Evolutionary conservation across 2,888 invertebrate species (phyloP), one percentile per base, ranked within the genome.

Genomic region (Agrilus cyanescens): DNA sequence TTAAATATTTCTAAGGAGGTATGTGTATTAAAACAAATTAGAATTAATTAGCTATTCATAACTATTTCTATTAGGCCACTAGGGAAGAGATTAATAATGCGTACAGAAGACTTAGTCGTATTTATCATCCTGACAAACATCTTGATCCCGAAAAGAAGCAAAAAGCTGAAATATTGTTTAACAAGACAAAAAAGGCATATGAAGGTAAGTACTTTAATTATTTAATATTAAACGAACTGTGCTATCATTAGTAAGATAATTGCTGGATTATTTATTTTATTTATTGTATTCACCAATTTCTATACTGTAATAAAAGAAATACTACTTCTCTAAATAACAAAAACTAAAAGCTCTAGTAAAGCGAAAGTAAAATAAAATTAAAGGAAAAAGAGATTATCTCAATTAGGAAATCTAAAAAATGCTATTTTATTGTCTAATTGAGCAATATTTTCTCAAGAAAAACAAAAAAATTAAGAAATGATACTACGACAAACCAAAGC

Each of bases 81-180:
- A 70, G 72, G 38, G 95, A 96, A 51, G 95, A 97, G 67, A 95
- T 98, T 52, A 90, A 81, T 58, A 83, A 84, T 70, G 88, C 96
- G 2, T 98, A 95, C 64, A 78, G 95, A 47, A 79, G 86, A 41
- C 78, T 94, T 43, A 95, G 95, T 54, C 80, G 85, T 50, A 79
- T 93, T 55, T 97, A 94, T 61, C 98, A 98, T 66, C 97, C 98
- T 0, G 97, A 98, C 61, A 95, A 96, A 67, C 96, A 98, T 68
- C 71, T 77, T 12, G 86, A 93, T 58, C 81, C 84, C 1, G 75
- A 73, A 1, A 79, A 80, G 53, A 91, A 93, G 64, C 80, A 79
- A 58, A 86, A 91, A 69, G 97, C 97, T 0, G 93, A 95, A 66
- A 68, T 82, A 46, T 73, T 97, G 57, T 98, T 98, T 62, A 89